phyloP scores from a whole-genome alignment of 1,140 invertebrate genomes.

The Cherax destructor region DNA sequence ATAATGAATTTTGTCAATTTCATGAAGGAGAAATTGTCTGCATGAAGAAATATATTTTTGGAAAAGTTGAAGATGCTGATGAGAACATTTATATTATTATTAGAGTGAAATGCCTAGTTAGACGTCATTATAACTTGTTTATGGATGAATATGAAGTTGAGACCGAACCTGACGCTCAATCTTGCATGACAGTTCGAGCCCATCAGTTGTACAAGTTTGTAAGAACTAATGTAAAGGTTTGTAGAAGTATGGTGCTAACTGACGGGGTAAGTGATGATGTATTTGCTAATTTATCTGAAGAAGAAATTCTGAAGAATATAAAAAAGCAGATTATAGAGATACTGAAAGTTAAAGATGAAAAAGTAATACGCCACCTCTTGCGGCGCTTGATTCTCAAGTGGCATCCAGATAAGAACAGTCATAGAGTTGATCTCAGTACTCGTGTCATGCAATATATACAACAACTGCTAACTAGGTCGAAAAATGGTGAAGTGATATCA shows the following conservation, averaged over 20 bases:
- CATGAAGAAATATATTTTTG: conserved; percentile 43
- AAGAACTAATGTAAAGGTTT: not conserved
- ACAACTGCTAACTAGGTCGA: conserved; percentile 14
- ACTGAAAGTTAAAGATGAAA: conserved; percentile 39
- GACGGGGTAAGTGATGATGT: not conserved
- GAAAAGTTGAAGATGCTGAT: not conserved
- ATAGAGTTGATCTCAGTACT: conserved; percentile 16
- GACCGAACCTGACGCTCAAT: not conserved
- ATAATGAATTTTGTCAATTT: conserved; percentile 34
- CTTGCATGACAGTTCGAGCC: conserved; percentile 12
- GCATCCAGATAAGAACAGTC: conserved; percentile 54
- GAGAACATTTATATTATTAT: conserved; percentile 43
- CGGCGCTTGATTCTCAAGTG: conserved; percentile 38
- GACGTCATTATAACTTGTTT: not conserved
- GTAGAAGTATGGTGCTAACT: not conserved
- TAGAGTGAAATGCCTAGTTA: conserved; percentile 8
- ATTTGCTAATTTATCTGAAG: not conserved
- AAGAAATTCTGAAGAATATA: not conserved
- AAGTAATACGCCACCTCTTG: conserved; percentile 20
- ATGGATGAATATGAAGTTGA: conserved; percentile 43
- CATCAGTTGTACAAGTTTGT: conserved; percentile 34
- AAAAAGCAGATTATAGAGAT: conserved; percentile 35
- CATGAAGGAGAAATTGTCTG: conserved; percentile 36
- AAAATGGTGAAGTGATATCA: conserved; percentile 28
- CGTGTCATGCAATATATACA: conserved; percentile 43